Evolutionary conservation across 2,797 vertebrate species (phyloP), one percentile per base, ranked within the genome.

Genomic region (Amniataba percoides): DNA sequence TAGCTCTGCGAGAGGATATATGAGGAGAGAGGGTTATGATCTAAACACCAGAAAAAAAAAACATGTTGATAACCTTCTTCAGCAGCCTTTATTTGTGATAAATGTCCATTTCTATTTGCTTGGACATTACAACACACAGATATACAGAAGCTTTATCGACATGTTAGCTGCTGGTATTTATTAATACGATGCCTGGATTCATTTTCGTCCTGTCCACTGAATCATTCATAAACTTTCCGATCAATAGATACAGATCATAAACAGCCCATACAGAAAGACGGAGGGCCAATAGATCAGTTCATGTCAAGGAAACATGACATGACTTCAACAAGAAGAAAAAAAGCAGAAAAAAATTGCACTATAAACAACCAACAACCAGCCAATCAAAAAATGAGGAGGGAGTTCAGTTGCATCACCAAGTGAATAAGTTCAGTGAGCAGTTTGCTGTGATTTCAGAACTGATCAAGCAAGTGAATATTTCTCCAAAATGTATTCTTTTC

Each of bases 211-310:
- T 16, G 5, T 13, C 43, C 15, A 21, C 11, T 58, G 39, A 53
- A 49, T 58, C 34, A 55, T 55, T 56, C 43, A 70, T 76, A 48
- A 69, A 43, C 7, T 1, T 11, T 71, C 19, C 2, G 0, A 46
- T 80, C 52, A 31, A 74, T 53, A 31, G 16, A 14, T 19, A 42
- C 11, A 66, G 19, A 57, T 62, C n/a, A 77, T 58, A 48, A 60
- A 61, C 23, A 66, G 46, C 55, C 1, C 0, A 0, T 21, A 5
- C 11, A 19, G 25, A 63, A 55, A 74, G n/a, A 40, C 6, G 4
- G 1, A 25, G 1, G 16, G 19, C 16, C 2, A 18, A 43, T 49
- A 18, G 31, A 57, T 79, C 21, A 25, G 14, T 31, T 5, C 27
- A 31, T 31, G 27, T 31, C 5, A 25, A 21, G 0, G 0, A 52